phyloP scores from a whole-genome alignment of 23 tunicate species.

The Styela plicata region DNA sequence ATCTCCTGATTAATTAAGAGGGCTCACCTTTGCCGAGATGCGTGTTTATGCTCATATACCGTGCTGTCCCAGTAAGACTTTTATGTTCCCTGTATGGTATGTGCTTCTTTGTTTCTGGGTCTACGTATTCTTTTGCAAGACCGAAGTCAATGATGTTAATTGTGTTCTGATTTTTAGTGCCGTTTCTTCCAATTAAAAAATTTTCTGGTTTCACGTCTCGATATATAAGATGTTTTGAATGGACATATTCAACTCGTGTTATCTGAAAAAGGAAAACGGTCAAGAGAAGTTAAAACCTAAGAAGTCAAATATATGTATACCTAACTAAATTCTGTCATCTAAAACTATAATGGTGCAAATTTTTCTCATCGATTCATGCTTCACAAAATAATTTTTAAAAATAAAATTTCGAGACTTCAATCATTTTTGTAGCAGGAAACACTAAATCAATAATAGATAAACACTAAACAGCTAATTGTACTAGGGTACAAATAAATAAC shows the following conservation, averaged over 20 bases:
- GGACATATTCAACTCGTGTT: conserved; percentile 92
- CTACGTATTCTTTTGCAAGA: conserved; percentile 97
- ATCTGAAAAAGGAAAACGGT: conserved; percentile 48
- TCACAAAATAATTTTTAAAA: too few species aligned
- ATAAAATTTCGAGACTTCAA: too few species aligned
- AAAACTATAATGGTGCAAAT: background rate
- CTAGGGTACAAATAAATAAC: too few species aligned
- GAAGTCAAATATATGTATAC: too few species aligned
- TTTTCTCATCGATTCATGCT: background rate
- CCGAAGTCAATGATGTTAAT: conserved; percentile 97
- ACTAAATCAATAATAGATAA: too few species aligned
- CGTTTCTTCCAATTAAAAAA: conserved; percentile 86
- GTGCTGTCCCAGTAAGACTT: conserved; percentile 97
- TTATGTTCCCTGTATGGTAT: conserved; percentile 99
- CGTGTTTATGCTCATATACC: conserved; percentile 99
- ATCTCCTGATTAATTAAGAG: too few species aligned
- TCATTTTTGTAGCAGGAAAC: too few species aligned
- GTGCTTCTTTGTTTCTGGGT: conserved; percentile 98
- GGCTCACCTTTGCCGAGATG: conserved; percentile 98
- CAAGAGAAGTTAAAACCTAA: too few species aligned
- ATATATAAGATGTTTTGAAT: conserved; percentile 97
- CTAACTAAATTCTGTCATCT: background rate
- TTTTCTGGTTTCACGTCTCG: conserved; percentile 99
- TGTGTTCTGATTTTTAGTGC: conserved; percentile 65
- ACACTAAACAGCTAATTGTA: too few species aligned